A percentile compares a stretch with the other conserved stretches of the same genome.
These are phyloP conservation scores for Uropsilus gracilis DNA, from an alignment of 2,113 vertebrate genomes.

Conservation along the genomic window DNA sequence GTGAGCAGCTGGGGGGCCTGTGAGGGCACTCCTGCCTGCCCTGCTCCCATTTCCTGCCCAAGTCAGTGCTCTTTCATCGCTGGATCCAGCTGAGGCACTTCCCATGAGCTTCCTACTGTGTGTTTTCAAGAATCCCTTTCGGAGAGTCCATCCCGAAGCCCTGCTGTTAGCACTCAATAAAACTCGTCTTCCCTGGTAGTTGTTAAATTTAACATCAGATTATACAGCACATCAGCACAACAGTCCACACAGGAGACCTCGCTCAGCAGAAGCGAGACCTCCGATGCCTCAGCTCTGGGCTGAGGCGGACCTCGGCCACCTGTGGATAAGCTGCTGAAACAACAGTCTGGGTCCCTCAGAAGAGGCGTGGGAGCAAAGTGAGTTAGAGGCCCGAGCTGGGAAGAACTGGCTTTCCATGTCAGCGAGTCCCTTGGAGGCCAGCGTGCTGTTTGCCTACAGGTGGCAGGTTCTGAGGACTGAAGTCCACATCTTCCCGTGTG, in stretches of 20 bases:
- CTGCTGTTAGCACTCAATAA: constrained; percentile 65
- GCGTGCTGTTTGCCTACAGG: background rate
- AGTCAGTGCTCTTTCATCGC: background rate
- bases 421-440: background rate
- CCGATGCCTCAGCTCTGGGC: background rate
- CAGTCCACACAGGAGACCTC: background rate
- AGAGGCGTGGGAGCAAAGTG: background rate
- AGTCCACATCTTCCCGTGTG: background rate
- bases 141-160: constrained; percentile 29
- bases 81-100: background rate
- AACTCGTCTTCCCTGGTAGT: background rate
- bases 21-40: background rate
- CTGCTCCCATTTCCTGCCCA: background rate
- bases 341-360: background rate
- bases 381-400: background rate
- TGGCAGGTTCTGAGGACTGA: background rate
- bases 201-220: constrained; percentile 69
- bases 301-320: background rate
- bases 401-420: background rate
- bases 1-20: background rate
- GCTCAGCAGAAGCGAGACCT: background rate
- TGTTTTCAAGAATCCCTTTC: constrained; percentile 48
- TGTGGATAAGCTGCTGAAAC: background rate
- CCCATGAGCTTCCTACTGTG: constrained; percentile 41
- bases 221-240: constrained; percentile 22